phyloP scores from a whole-genome alignment of 1,140 invertebrate species.

The Planococcus citri region DNA sequence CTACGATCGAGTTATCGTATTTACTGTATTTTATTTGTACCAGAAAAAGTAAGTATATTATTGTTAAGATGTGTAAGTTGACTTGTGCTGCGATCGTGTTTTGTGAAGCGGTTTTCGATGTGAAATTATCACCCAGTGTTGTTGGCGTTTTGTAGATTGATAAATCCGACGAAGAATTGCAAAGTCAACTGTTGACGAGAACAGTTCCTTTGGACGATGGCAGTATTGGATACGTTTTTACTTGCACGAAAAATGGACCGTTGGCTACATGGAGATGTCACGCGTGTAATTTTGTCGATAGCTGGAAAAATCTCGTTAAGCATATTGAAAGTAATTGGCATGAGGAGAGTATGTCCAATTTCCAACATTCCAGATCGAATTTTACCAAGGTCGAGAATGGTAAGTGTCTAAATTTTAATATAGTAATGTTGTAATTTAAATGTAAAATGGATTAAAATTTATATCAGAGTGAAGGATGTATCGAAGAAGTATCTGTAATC shows the following conservation, averaged over 20 bases:
- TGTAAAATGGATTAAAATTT: not conserved
- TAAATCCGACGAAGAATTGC: not conserved
- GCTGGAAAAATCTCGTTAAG: conserved; percentile 21
- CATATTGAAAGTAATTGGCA: conserved; percentile 23
- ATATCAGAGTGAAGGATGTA: not conserved
- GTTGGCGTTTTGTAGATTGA: not conserved
- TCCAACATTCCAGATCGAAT: conserved; percentile 21
- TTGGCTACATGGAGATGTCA: conserved; percentile 23
- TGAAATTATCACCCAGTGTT: not conserved
- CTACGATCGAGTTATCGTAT: not conserved
- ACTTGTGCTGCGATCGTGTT: not conserved
- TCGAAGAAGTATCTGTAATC: not conserved
- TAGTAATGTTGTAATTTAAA: too few relatives aligned
- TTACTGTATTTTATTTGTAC: not conserved
- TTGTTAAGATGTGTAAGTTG: not conserved
- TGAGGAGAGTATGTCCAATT: conserved; percentile 22
- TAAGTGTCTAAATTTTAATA: not conserved
- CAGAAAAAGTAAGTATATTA: not conserved
- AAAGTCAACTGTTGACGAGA: conserved; percentile 21
- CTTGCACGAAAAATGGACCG: conserved; percentile 23
- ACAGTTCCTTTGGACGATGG: conserved; percentile 24
- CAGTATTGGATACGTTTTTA: conserved; percentile 23
- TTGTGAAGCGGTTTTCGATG: not conserved
- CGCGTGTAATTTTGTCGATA: conserved; percentile 24
- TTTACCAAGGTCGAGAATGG: conserved; percentile 21